Conservation (phyloP, 2,888 invertebrate genomes). For the Nomada ferruginata region DNA sequence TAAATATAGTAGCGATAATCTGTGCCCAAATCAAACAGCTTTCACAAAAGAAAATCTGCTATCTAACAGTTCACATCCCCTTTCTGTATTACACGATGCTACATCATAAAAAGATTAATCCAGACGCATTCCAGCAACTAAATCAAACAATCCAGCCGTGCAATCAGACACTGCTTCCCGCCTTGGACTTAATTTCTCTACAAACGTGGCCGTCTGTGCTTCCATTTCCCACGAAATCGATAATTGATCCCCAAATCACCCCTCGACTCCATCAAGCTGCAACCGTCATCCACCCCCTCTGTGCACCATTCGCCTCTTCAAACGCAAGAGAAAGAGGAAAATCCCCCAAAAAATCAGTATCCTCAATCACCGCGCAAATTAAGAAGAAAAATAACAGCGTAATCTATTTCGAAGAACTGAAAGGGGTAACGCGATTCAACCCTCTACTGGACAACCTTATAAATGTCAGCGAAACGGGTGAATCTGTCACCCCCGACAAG, state of each 20-base stretch:
- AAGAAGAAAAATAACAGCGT: conserved; percentile 64
- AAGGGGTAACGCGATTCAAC: conserved; percentile 19
- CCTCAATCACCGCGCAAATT: conserved; percentile 20
- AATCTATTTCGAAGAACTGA: not conserved
- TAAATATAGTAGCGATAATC: no score
- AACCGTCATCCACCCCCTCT: not conserved
- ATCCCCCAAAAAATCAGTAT: not conserved
- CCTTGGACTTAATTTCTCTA: conserved; percentile 49
- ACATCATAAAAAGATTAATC: conserved; percentile 27
- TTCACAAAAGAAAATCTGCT: not conserved
- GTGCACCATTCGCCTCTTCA: no score
- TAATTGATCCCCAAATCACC: conserved; percentile 37
- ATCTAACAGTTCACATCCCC: no score
- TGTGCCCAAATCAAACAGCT: not conserved
- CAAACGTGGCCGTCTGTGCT: conserved; percentile 45
- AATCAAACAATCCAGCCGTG: conserved; percentile 24
- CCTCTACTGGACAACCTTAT: conserved; percentile 75
- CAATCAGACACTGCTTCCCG: conserved; percentile 36
- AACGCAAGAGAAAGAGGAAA: not conserved
- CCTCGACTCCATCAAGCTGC: conserved; percentile 18
- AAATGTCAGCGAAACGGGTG: conserved; percentile 78
- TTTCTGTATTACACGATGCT: not conserved
- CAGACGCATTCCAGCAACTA: conserved; percentile 29
- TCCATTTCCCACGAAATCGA: conserved; percentile 55
- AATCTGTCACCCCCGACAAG: conserved; percentile 82